Base-by-base conservation (phyloP, 2,797 vertebrate genomes). In the Hyperoplus lanceolatus region DNA sequence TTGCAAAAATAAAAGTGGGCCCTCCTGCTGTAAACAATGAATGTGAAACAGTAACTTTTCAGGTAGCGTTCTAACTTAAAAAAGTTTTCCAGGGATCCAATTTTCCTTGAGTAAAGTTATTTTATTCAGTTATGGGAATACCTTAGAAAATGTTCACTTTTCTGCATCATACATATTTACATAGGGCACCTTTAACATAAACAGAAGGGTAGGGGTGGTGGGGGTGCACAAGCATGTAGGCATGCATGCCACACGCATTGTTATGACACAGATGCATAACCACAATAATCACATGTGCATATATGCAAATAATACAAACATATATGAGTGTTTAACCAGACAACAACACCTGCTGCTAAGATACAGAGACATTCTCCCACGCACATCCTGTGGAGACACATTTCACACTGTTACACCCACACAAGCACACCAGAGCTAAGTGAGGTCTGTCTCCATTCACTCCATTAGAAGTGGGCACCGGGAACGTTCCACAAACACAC, bases 371-470 rank as follows among this genome's bases (percentile, higher is more conserved):
- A 82, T 56, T 80, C 83, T 77, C 85, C 81, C 64, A 86, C 81
- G 54, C 81, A 70, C 62, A 85, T 75, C 69, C 58, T 81, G 79
- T 66, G 75, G 46, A 85, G 70, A 68, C 57, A 38, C 50, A 65
- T 64, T 81, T 56, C 60, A 67, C 75, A 80, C 66, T 65, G 38
- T 51, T 45, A 65, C 71, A 59, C 83, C 77, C 80, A 82, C 79
- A 62, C 63, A 65, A 72, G 55, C 54, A 65, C 73, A 75, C 78
- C 55, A 62, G 82, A 80, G 72, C 69, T 81, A 78, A 71, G 73
- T 65, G 85, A 73, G 80, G 78, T 82, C 85, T n/a, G 55, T 69
- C 82, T 87, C 76, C 70, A 63, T 84, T 89, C 75, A 79, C 78
- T 84, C 63, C 2, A 83, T 87, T 70, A 80, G 75, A 71, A 77